Evolutionary conservation across 2,113 vertebrate genomes (phyloP), one percentile per base, ranked within the genome.

Genomic region (Hiodon alosoides): DNA sequence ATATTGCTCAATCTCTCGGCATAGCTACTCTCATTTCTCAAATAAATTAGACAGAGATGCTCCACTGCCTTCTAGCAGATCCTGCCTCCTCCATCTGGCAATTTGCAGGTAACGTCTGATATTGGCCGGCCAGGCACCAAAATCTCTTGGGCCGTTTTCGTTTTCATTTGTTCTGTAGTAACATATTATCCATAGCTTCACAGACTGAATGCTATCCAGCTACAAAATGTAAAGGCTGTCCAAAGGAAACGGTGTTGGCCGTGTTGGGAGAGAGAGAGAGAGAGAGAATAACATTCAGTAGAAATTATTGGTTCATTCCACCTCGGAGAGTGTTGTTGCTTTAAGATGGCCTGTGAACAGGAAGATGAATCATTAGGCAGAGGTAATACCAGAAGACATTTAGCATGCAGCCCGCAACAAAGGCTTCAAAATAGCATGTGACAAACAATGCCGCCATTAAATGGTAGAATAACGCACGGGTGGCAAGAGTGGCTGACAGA

Each of bases 201-300:
- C 31, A 31, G 31, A 31, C 31, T 31, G 31, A 31, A 31, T 31
- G 31, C 31, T 31, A 31, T 31, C 31, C 31, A 31, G 31, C 31
- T 31, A 31, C 31, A 31, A 31, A 31, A 31, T 31, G 31, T 31
- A 31, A 31, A 31, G 31, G 31, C 31, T 31, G 2, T 31, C 31
- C 31, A 31, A 31, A 31, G 31, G 31, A 31, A 2, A 31, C 31
- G 2, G 31, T 31, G 31, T 31, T 31, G 31, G 31, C 31, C 31
- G 31, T 31, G 31, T 31, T 78, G 73, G 77, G 74, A 66, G 69
- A 79, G 82, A 82, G 81, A 81, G 75, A 75, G 75, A 68, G 58
- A 80, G 71, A 73, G 67, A 75, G 76, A 72, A 67, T 48, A 16
- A 10, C 8, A 78, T 31, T 31, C 31, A 31, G 31, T 73, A 65